A percentile compares a stretch with the other conserved stretches of the same genome.
phyloP scores from a whole-genome alignment of 2,888 invertebrate species.

The Hemaris fuciformis region DNA sequence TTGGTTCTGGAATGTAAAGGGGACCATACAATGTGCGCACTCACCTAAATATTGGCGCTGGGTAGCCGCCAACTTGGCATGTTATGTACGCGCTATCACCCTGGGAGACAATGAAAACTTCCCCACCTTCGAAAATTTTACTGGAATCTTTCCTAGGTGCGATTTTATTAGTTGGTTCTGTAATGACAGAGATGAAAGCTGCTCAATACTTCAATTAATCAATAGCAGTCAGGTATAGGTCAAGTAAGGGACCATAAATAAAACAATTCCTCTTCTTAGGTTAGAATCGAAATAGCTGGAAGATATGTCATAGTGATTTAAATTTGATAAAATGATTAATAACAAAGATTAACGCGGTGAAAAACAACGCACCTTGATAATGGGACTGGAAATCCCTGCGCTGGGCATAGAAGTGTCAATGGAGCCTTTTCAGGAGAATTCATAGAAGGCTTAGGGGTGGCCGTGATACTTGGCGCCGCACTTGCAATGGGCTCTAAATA shows the following conservation, averaged over 20 bases:
- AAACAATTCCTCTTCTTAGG: not conserved
- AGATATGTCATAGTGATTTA: not conserved
- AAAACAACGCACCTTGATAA: conserved; percentile 82
- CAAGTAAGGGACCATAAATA: too few relatives aligned
- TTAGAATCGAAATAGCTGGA: not conserved
- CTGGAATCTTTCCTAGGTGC: conserved; percentile 79
- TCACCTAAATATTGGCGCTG: conserved; percentile 87
- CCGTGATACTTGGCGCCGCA: conserved; percentile 74
- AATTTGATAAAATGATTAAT: not conserved
- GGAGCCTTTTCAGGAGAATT: conserved; percentile 55
- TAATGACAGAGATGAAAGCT: conserved; percentile 52
- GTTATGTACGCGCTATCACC: conserved; percentile 81
- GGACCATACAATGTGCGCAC: conserved; percentile 57
- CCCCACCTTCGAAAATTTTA: conserved; percentile 83
- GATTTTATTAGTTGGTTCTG: conserved; percentile 87
- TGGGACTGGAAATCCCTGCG: conserved; percentile 83
- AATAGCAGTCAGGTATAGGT: too few relatives aligned
- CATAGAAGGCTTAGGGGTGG: conserved; percentile 73
- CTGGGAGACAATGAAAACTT: conserved; percentile 79
- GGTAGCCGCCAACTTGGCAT: conserved; percentile 86
- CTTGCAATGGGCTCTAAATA: conserved; percentile 74
- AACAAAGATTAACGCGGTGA: not conserved
- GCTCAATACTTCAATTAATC: not conserved
- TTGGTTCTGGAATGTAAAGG: conserved; percentile 83
- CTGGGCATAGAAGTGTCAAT: conserved; percentile 76